Evolutionary conservation across 2,113 vertebrate species (phyloP), one percentile per base, ranked within the genome.

Genomic region (Rafetus swinhoei): DNA sequence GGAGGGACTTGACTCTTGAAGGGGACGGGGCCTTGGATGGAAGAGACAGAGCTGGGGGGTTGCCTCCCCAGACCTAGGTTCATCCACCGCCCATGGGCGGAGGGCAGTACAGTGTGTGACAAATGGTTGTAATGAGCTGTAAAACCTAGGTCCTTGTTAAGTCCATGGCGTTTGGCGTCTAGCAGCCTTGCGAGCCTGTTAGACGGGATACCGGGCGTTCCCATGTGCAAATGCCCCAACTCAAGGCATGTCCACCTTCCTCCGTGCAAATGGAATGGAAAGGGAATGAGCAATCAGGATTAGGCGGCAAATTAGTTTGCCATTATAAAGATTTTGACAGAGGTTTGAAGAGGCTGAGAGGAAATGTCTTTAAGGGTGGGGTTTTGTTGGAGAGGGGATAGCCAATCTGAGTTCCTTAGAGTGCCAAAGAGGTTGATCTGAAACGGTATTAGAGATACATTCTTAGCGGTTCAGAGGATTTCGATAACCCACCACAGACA

Each of bases 371-470:
- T 79, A 96, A 54, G 19, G 56, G n/a, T 62, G 4, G 79, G 79
- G 22, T 54, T 91, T 53, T 57, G 94, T 95, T 85, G 65, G 12
- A 80, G 88, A 32, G 24, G 74, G 87, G 96, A 90, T 24, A 95
- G 35, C 59, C 76, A 85, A 86, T 96, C 90, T 85, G 90, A 90
- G 87, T 74, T 89, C 57, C 89, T 89, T 89, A 95, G 65, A 91
- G 89, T 93, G 95, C 57, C 86, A 79, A 86, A 86, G 54, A 0
- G 0, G 92, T 95, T 94, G 89, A 91, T 95, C 13, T 0, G 0
- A 88, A 84, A 90, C 77, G 86, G 92, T 94, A 92, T 91, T 89
- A 83, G 56, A 95, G 81, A 81, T 1, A 94, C 92, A 93, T 93
- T 95, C 85, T 25, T 83, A 55, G 25, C 86, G 54, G 96, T 96